Conservation (phyloP, 2,888 invertebrate species). For the Charanyca ferruginea region DNA sequence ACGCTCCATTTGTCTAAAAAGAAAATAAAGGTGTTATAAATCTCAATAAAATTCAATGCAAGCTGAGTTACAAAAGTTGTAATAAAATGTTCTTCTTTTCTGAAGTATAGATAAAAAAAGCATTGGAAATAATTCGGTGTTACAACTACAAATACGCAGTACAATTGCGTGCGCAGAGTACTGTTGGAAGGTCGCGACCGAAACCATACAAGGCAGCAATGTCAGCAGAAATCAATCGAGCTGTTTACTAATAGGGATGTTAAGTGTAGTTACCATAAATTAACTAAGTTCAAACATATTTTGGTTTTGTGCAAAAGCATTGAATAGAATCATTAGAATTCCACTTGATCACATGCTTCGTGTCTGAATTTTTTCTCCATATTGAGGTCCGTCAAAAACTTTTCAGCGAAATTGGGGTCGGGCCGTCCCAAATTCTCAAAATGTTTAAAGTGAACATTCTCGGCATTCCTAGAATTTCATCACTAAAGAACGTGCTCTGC, state of each 20-base stretch:
- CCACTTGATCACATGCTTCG: background rate
- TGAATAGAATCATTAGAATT: background rate
- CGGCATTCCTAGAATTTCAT: conserved; percentile 11
- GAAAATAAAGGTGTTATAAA: conserved; percentile 35
- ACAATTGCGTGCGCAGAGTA: conserved; percentile 54
- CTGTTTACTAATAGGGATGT: conserved; percentile 53
- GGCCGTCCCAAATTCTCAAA: conserved; percentile 21
- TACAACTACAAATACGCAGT: conserved; percentile 55
- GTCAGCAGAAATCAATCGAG: conserved; percentile 75
- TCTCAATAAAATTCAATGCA: conserved; percentile 26
- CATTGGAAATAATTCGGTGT: conserved; percentile 25
- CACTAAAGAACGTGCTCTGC: conserved; percentile 20
- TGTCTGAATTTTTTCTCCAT: background rate
- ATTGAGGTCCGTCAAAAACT: conserved; percentile 4
- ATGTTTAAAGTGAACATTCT: conserved; percentile 10
- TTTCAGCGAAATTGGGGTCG: conserved; percentile 24
- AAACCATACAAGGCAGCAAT: conserved; percentile 76
- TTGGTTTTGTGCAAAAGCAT: background rate
- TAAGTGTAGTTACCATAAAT: conserved; percentile 12
- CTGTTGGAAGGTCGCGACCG: conserved; percentile 71
- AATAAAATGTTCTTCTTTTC: conserved; percentile 17
- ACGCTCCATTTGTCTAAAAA: conserved; percentile 8
- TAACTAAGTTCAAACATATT: background rate
- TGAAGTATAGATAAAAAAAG: conserved; percentile 7
- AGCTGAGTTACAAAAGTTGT: conserved; percentile 23